These are phyloP conservation scores for Epizoanthus scotinus DNA, from an alignment of 92 coral and sea anemone species.

Conservation along the genomic window DNA sequence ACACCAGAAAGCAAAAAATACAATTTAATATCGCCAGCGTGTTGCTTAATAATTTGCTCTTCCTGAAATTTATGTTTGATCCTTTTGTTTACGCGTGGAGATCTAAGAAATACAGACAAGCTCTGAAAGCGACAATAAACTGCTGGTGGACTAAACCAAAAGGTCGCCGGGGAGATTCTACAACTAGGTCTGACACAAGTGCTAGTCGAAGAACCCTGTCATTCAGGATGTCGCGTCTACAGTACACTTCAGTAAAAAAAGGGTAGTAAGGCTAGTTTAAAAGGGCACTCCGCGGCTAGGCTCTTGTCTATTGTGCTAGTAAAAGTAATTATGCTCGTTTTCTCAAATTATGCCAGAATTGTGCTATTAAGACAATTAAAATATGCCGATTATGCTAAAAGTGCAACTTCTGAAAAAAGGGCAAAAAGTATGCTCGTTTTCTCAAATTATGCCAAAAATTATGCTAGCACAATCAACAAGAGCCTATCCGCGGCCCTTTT, in stretches of 20 bases:
- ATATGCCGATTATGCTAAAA: too few relatives aligned
- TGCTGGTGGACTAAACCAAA: slow-evolving; percentile 26
- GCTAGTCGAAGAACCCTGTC: slow-evolving; percentile 19
- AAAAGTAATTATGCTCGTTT: too few relatives aligned
- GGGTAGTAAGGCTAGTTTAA: slow-evolving; percentile 2
- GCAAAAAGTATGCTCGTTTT: too few relatives aligned
- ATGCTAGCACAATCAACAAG: slow-evolving; percentile 55
- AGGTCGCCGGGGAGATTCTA: slow-evolving; percentile 7
- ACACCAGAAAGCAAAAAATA: background rate
- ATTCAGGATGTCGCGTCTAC: slow-evolving; percentile 13
- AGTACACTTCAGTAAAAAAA: background rate
- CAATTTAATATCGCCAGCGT: slow-evolving; percentile 45
- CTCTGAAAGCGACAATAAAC: slow-evolving; percentile 47
- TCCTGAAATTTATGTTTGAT: slow-evolving; percentile 71
- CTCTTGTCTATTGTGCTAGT: background rate
- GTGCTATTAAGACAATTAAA: too few relatives aligned
- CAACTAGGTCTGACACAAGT: background rate
- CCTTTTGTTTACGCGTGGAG: slow-evolving; percentile 77
- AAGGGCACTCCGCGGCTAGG: background rate
- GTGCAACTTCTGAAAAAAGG: too few relatives aligned
- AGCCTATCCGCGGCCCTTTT: background rate
- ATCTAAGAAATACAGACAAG: slow-evolving; percentile 62
- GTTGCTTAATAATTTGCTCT: slow-evolving; percentile 56
- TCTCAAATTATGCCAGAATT: too few relatives aligned
- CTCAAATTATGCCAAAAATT: slow-evolving; percentile 76